Evolutionary conservation across 2,797 vertebrate genomes (phyloP).

Genomic region (Valencia hispanica): DNA sequence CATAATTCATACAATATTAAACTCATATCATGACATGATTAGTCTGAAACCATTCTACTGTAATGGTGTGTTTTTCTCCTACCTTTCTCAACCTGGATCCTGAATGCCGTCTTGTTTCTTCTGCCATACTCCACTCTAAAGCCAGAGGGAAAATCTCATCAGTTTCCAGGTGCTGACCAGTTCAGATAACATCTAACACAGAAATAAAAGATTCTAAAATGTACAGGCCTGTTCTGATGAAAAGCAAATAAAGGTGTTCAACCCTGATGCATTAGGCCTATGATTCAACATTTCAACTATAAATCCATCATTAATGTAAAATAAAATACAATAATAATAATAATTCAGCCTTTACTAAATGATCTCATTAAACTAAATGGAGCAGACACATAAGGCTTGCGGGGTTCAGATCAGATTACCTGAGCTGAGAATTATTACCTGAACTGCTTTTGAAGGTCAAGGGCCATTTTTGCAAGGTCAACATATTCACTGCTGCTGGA

Average conservation of each 20-base stretch:
- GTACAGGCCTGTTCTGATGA: background rate
- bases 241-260: background rate
- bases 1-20: background rate
- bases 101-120: constrained; percentile 93
- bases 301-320: background rate
- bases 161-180: background rate
- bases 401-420: background rate
- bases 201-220: background rate
- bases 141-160: constrained; percentile 18
- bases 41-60: background rate
- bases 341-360: background rate
- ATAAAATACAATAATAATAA: background rate
- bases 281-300: background rate
- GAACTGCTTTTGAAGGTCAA: constrained; percentile 88
- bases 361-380: background rate
- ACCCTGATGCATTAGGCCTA: background rate
- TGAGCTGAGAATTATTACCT: constrained; percentile 78
- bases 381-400: background rate
- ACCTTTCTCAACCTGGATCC: constrained; percentile 96
- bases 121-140: constrained; percentile 91
- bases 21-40: background rate
- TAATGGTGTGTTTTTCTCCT: constrained; percentile 14
- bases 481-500: constrained; percentile 85
- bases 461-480: constrained; percentile 85
- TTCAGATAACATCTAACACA: background rate